A percentile compares a stretch with the other conserved stretches of the same genome.
Conservation (phyloP, 2,888 invertebrate species). For the Microplitis deprimator region DNA sequence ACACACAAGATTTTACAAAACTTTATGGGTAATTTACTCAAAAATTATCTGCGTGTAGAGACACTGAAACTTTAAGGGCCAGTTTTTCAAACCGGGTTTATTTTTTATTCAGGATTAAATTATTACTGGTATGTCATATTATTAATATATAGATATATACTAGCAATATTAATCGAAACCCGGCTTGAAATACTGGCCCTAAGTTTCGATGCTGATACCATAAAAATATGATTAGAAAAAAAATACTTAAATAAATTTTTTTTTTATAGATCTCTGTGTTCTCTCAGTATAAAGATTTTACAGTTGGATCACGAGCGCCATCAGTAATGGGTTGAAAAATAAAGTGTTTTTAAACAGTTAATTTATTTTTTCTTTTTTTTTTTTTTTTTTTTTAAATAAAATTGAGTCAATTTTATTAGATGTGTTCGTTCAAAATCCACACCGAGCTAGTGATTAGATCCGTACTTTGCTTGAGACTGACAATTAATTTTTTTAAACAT, state of each 20-base stretch:
- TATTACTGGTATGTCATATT: too few relatives aligned
- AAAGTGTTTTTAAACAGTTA: slow-evolving; percentile 14
- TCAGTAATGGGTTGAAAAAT: slow-evolving; percentile 78
- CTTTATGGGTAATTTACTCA: too few relatives aligned
- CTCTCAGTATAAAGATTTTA: slow-evolving; percentile 94
- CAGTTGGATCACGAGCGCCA: slow-evolving; percentile 84
- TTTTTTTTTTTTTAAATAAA: slow-evolving; percentile 1
- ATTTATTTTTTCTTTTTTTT: neutral
- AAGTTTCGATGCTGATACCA: neutral
- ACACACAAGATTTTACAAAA: too few relatives aligned
- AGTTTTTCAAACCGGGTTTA: too few relatives aligned
- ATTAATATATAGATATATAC: too few relatives aligned
- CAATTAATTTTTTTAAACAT: neutral
- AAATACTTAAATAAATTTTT: slow-evolving; percentile 24
- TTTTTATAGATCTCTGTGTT: slow-evolving; percentile 89
- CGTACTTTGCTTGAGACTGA: neutral
- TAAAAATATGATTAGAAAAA: neutral
- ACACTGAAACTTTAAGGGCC: too few relatives aligned
- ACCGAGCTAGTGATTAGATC: neutral
- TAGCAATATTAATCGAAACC: too few relatives aligned
- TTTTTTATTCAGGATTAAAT: too few relatives aligned
- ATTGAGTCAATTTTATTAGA: slow-evolving; percentile 6
- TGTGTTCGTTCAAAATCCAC: slow-evolving; percentile 9
- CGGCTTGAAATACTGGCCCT: too few relatives aligned
- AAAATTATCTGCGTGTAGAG: too few relatives aligned